Evolutionary conservation across 1,140 invertebrate species (phyloP), one percentile per base, ranked within the genome.

Genomic region (Zaprionus camerounensis): DNA sequence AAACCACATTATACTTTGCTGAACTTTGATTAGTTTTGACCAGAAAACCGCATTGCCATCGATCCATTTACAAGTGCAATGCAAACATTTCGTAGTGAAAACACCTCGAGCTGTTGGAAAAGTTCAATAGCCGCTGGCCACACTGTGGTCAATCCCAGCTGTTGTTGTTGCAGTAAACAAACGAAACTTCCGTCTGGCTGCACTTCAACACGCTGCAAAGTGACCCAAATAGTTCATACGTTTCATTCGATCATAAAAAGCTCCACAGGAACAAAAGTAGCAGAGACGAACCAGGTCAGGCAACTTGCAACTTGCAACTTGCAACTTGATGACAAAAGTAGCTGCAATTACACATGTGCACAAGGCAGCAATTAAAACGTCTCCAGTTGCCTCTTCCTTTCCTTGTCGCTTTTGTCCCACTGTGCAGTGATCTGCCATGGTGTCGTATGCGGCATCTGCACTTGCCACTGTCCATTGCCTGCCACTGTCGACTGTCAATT

Each of bases 171-270:
- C 51, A 36, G n/a, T 57, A 77, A 56, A 59, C 41, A 71, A 70
- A 80, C 53, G 36, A 87, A 81, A 74, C 84, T 87, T 87, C 85
- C 84, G 84, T 81, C 75, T 88, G 77, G 80, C 57, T 81, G 84
- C 84, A 76, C 84, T 81, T 71, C 80, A 83, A 78, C 80, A 88
- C 84, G 80, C 46, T 64, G 66, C 73, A 57, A 36, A 64, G 17
- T 85, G 84, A 88, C 84, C 84, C 81, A 88, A 78, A 87, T 87
- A 73, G 71, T 64, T 68, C 63, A n/a, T 44, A 7, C 41, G 6
- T 7, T 44, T 38, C 36, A 38, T 76, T 69, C 63, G 51, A 56
- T 81, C 67, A 78, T 67, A 76, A 79, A 77, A 83, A 71, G 71
- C 64, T 68, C 61, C 82, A 72, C 62, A 78, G 84, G 82, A 82